Percentiles rank a stretch among this genome's conserved stretches.
These are phyloP conservation scores for Incurvaria masculella DNA, from an alignment of 2,888 invertebrate species.

Conservation along the genomic window DNA sequence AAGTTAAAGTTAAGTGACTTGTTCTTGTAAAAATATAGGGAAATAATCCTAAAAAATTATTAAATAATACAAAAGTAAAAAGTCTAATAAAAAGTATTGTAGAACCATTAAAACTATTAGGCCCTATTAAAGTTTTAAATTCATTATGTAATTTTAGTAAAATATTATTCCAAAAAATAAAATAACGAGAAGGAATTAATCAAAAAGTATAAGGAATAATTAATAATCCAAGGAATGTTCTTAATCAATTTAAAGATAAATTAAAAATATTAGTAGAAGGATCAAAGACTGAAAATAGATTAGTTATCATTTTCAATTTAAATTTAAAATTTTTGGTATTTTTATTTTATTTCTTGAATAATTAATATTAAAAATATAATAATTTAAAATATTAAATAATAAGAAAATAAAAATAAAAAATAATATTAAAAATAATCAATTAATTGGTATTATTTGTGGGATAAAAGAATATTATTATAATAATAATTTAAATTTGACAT, in stretches of 20 bases:
- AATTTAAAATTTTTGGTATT: conserved; percentile 32
- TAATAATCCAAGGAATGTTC: too few relatives aligned
- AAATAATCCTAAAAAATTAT: conserved; percentile 67
- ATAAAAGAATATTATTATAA: conserved; percentile 52
- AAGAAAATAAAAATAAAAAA: conserved; percentile 43
- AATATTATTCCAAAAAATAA: conserved; percentile 47
- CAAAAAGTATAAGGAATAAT: too few relatives aligned
- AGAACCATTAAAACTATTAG: conserved; percentile 40
- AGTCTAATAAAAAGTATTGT: conserved; percentile 55
- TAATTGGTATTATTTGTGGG: conserved; percentile 64
- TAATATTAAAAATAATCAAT: conserved; percentile 35
- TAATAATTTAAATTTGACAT: conserved; percentile 68
- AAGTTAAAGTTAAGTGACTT: too few relatives aligned
- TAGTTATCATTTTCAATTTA: conserved; percentile 69
- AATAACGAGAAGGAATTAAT: too few relatives aligned
- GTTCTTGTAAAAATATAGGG: conserved; percentile 71
- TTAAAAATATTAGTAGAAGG: too few relatives aligned
- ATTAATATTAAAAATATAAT: conserved; percentile 25
- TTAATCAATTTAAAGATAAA: too few relatives aligned
- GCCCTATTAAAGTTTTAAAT: conserved; percentile 49
- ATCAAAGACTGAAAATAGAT: too few relatives aligned
- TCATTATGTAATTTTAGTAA: too few relatives aligned
- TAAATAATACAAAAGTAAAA: conserved; percentile 60
- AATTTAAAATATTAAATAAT: conserved; percentile 48
- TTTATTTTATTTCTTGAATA: conserved; percentile 21